Conservation (phyloP, 1,140 invertebrate genomes). For the Aphelenchoides fujianensis region DNA sequence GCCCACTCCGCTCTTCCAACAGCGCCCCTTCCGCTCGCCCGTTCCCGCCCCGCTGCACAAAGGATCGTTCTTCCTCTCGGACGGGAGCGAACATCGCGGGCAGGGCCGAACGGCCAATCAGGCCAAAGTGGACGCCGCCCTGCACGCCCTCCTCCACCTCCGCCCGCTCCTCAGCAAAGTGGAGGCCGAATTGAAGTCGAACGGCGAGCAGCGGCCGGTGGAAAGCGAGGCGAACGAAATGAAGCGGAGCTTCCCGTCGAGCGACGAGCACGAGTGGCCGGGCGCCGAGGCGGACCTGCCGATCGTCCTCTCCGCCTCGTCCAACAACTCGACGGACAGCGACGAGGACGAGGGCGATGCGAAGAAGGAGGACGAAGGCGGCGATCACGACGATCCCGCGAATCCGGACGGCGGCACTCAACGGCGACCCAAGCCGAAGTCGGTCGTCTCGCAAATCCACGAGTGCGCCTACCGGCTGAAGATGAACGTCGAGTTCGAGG, state of each 20-base stretch:
- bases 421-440: conserved; percentile 68
- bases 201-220: conserved; percentile 3
- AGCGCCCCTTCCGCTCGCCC: background rate
- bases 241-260: too few species aligned
- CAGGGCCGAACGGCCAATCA: background rate
- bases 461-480: conserved; percentile 87
- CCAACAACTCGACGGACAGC: background rate
- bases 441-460: conserved; percentile 90
- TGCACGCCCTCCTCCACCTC: conserved; percentile 47
- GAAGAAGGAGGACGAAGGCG: background rate
- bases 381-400: conserved; percentile 60
- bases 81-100: conserved; percentile 33
- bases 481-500: conserved; percentile 81
- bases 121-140: conserved; percentile 5
- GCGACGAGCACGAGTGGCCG: conserved; percentile 62
- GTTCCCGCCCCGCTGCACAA: background rate
- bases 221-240: too few species aligned
- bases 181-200: conserved; percentile 34
- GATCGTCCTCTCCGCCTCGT: background rate
- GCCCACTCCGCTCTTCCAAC: background rate
- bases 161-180: conserved; percentile 37
- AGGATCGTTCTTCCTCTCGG: background rate
- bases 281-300: conserved; percentile 63
- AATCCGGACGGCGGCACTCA: background rate
- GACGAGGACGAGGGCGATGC: background rate